Evolutionary conservation across 2,113 vertebrate genomes (phyloP).

Genomic region (Manacus vitellinus): DNA sequence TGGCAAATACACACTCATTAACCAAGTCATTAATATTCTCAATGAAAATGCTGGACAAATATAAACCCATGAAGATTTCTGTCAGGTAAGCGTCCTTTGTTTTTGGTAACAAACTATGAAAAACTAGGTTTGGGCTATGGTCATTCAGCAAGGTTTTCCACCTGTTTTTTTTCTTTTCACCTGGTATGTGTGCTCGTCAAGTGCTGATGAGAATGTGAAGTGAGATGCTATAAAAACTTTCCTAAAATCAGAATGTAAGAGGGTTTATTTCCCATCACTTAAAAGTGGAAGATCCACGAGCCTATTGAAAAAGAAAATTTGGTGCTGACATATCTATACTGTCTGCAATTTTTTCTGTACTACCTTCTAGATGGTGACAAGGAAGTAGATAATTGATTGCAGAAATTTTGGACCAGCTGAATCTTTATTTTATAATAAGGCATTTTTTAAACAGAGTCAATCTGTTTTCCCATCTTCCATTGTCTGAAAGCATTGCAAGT

Average conservation of each 20-base stretch:
- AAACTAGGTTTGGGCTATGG: neutral
- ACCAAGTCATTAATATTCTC: neutral
- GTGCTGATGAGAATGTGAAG: neutral
- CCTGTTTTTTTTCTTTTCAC: neutral
- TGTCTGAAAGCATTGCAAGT: neutral
- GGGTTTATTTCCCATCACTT: neutral
- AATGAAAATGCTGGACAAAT: neutral
- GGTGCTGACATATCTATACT: neutral
- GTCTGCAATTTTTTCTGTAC: neutral
- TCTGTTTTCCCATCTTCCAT: neutral
- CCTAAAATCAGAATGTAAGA: neutral
- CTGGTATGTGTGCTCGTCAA: rapidly evolving
- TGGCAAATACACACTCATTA: neutral
- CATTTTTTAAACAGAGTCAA: neutral
- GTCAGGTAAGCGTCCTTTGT: neutral
- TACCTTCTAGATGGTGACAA: neutral
- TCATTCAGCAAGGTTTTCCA: neutral
- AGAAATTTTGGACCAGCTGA: neutral
- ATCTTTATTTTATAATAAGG: too few relatives aligned
- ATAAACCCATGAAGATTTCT: neutral
- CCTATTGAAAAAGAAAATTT: neutral
- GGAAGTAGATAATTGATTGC: neutral
- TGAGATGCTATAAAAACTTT: neutral
- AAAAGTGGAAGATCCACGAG: neutral
- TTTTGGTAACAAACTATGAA: neutral